Base-by-base conservation (phyloP, 2,113 vertebrate genomes). In the Cephalopholis sonnerati region DNA sequence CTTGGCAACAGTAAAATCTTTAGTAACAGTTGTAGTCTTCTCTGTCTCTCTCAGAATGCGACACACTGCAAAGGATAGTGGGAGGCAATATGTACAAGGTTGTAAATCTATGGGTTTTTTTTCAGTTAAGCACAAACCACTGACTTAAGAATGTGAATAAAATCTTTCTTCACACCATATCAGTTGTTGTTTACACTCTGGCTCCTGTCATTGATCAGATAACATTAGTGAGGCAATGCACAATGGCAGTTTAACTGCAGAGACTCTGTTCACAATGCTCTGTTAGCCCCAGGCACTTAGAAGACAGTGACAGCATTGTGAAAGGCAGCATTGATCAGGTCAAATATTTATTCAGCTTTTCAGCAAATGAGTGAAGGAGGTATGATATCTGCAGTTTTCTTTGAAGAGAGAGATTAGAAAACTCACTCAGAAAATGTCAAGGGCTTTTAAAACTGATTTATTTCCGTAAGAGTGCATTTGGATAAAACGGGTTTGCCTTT, bases 291-390 rank as follows among this genome's bases (percentile, higher is more conserved):
- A 46, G 29, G 66, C 71, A 79, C 86, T 76, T 11, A 57, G 4
- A 16, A 53, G 17, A 76, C 64, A 44, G 18, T 7, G 85, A 87
- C 81, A 85, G 55, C 89, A 87, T 90, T 93, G 89, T 91, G 72
- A 76, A 27, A 58, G 44, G 17, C 48, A 24, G 20, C 80, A 82
- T 77, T 36, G 81, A 83, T 88, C 32, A 24, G 18, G 76, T 87
- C 83, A 93, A 91, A 92, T 86, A 94, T 93, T 93, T 88, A 61
- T 75, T 65, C 18, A 64, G 58, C 58, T 83, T 22, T 75, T 65
- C 18, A 13, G 66, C 57, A 18, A 71, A 70, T n/a, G 66, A 74
- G 24, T 12, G 29, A 72, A 9, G 3, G 22, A 76, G 57, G 20
- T 41, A 48, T 67, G 80, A 80, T 29, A 55, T 10, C 22, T 54